These are phyloP conservation scores for Catharus fuscescens DNA, from an alignment of 2,113 vertebrate species.

Conservation along the genomic window DNA sequence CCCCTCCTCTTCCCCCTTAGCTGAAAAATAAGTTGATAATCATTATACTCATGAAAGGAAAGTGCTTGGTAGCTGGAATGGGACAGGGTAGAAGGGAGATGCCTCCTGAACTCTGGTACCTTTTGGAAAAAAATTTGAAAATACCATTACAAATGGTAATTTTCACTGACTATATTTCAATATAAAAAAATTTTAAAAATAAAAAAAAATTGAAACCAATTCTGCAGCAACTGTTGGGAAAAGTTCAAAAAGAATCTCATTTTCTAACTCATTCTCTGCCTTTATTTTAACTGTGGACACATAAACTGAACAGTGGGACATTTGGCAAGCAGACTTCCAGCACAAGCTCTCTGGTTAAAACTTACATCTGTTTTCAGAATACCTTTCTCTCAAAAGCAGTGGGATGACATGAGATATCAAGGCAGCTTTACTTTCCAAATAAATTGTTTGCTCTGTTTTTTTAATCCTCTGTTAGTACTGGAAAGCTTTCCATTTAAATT, in stretches of 20 bases:
- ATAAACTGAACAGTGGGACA: not conserved
- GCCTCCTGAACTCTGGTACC: not conserved
- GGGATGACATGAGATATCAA: slow-evolving; percentile 31
- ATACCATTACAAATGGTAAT: not conserved
- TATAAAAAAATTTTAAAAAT: not conserved
- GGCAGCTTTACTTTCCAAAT: slow-evolving; percentile 27
- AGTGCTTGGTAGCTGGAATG: not conserved
- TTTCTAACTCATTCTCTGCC: not conserved
- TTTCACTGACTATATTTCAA: not conserved
- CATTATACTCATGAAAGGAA: not conserved
- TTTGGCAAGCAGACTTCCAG: slow-evolving; percentile 56
- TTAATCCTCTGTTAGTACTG: not conserved
- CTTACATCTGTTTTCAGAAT: slow-evolving; percentile 50
- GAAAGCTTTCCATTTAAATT: not conserved
- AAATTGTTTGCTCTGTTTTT: slow-evolving; percentile 11
- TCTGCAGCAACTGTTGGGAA: not conserved
- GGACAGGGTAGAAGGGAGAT: not conserved
- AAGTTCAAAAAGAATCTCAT: slow-evolving; percentile 37
- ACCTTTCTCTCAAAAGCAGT: slow-evolving; percentile 7
- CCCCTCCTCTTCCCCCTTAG: not conserved
- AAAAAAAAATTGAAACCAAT: slow-evolving; percentile 4
- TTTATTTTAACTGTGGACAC: not conserved
- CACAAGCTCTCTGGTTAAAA: not conserved
- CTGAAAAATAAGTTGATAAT: slow-evolving; percentile 48
- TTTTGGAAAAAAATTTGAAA: not conserved